Evolutionary conservation across 2,888 invertebrate genomes (phyloP).

Genomic region (Disparrhopalites patrizii): DNA sequence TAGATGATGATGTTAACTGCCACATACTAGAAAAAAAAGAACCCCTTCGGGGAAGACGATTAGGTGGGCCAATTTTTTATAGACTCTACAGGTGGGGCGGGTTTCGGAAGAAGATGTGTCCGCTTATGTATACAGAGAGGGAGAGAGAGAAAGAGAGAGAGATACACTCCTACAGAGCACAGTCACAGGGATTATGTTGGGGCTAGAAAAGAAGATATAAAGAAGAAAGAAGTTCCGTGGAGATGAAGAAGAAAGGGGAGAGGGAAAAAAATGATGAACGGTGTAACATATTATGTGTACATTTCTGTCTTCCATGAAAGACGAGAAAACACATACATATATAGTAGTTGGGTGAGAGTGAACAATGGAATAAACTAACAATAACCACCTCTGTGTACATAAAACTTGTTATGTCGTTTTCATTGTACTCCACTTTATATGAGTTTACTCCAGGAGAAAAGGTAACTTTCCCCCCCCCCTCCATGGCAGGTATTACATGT

Average conservation of each 20-base stretch:
- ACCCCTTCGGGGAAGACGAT: slow-evolving; percentile 21
- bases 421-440: neutral
- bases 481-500: neutral
- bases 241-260: too few relatives aligned
- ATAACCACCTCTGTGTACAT: neutral
- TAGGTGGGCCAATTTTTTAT: slow-evolving; percentile 31
- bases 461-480: slow-evolving; percentile 5
- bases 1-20: slow-evolving; percentile 1
- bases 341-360: neutral
- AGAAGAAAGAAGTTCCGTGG: too few relatives aligned
- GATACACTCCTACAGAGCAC: neutral
- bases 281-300: neutral
- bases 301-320: neutral
- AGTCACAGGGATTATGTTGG: too few relatives aligned
- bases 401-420: slow-evolving; percentile 3
- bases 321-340: neutral
- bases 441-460: neutral
- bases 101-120: slow-evolving; percentile 6
- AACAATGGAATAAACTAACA: slow-evolving; percentile 10
- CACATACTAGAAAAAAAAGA: slow-evolving; percentile 6
- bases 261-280: slow-evolving; percentile 17
- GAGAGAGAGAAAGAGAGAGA: neutral
- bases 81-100: slow-evolving; percentile 25
- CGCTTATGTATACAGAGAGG: neutral
- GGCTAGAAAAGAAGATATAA: too few relatives aligned